Conservation (phyloP, 2,888 invertebrate genomes). For the Pseudococcus jackbeardsleyi region DNA sequence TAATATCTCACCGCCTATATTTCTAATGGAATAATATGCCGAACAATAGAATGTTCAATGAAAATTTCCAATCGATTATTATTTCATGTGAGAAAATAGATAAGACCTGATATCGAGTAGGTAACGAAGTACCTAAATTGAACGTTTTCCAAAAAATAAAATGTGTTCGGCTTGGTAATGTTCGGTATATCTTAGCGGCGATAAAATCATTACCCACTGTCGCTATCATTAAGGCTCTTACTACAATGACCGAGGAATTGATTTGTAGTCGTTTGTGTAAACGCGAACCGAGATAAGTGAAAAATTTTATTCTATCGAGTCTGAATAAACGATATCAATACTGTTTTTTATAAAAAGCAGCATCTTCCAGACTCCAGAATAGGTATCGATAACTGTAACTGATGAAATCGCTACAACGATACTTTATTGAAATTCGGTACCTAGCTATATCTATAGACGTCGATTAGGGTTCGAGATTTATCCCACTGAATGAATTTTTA, state of each 20-base stretch:
- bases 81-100: neutral
- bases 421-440: no score
- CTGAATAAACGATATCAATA: neutral
- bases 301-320: neutral
- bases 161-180: neutral
- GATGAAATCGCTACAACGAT: no score
- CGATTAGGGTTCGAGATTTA: no score
- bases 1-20: neutral
- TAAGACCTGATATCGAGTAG: neutral
- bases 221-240: neutral
- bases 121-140: neutral
- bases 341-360: neutral
- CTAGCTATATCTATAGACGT: no score
- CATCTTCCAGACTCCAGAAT: neutral
- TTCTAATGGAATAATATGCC: neutral
- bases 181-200: neutral
- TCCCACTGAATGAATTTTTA: no score
- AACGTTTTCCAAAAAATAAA: constrained; percentile 15
- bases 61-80: constrained; percentile 1
- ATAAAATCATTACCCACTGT: neutral
- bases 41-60: neutral
- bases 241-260: neutral
- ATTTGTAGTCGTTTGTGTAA: neutral
- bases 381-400: no score
- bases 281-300: neutral